Conservation (phyloP, 92 coral and sea anemone species). For the Porites rus region DNA sequence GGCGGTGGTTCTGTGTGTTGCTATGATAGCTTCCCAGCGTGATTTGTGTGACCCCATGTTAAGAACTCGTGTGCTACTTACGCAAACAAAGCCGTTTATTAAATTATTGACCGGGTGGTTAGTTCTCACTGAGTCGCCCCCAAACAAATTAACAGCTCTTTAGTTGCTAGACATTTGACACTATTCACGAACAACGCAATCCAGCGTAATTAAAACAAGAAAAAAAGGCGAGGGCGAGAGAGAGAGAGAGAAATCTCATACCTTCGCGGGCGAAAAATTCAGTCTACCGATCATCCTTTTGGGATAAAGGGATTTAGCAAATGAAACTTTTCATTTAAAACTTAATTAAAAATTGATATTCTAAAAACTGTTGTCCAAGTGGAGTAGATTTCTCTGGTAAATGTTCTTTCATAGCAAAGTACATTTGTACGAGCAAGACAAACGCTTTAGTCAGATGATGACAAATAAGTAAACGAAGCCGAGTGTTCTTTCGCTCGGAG, state of each 20-base stretch:
- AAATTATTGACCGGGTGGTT: conserved; percentile 87
- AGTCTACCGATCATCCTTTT: background rate
- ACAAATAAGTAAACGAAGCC: conserved; percentile 47
- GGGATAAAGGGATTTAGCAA: background rate
- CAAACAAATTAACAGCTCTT: conserved; percentile 58
- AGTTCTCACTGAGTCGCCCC: conserved; percentile 58
- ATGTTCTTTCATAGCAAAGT: background rate
- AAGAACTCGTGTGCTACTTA: conserved; percentile 67
- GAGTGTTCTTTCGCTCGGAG: conserved; percentile 90
- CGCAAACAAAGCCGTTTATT: conserved; percentile 89
- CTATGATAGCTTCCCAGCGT: conserved; percentile 37
- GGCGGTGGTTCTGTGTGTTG: conserved; percentile 59
- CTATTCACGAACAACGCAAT: conserved; percentile 51
- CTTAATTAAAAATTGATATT: conserved; percentile 33
- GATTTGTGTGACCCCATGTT: conserved; percentile 70
- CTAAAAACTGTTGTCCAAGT: conserved; percentile 12
- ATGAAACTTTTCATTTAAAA: conserved; percentile 22
- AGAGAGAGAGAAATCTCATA: background rate
- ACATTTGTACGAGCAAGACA: background rate
- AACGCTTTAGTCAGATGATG: conserved; percentile 21
- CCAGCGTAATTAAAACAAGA: background rate
- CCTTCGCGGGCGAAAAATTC: background rate
- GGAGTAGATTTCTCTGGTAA: conserved; percentile 2
- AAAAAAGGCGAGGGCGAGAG: background rate
- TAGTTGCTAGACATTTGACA: conserved; percentile 62